Percentiles rank a stretch among this genome's conserved stretches.
phyloP scores from a whole-genome alignment of 2,113 vertebrate genomes.

The Stigmatopora argus region DNA sequence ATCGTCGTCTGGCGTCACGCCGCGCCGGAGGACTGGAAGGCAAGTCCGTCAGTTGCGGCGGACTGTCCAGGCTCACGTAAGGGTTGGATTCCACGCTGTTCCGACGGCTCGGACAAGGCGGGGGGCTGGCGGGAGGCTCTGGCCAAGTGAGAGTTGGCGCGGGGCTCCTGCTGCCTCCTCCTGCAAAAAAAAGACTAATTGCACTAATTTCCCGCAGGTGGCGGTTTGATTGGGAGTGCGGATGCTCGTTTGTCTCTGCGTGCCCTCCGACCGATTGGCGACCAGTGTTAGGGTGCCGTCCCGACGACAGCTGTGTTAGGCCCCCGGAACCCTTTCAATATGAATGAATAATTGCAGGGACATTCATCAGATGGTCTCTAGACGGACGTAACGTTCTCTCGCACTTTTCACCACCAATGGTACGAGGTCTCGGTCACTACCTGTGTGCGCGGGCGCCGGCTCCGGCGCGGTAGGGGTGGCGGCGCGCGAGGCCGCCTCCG shows the following conservation, averaged over 20 bases:
- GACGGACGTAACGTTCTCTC: too few species aligned
- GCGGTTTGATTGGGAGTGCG: too few species aligned
- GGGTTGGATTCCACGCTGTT: slow-evolving; percentile 91
- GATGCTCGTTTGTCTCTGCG: too few species aligned
- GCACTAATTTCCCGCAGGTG: too few species aligned
- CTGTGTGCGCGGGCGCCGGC: slow-evolving; percentile 62
- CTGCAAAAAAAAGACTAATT: too few species aligned
- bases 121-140: slow-evolving; percentile 71
- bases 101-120: slow-evolving; percentile 71
- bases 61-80: slow-evolving; percentile 92
- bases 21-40: slow-evolving; percentile 72
- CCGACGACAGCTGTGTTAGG: too few species aligned
- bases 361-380: too few species aligned
- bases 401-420: too few species aligned
- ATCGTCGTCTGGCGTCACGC: slow-evolving; percentile 78
- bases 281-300: too few species aligned
- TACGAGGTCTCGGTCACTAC: slow-evolving; percentile 36
- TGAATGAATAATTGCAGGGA: too few species aligned
- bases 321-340: too few species aligned
- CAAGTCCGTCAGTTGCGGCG: slow-evolving; percentile 76
- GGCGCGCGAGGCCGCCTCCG: slow-evolving; percentile 65
- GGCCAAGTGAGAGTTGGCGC: slow-evolving; percentile 70
- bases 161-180: slow-evolving; percentile 72
- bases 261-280: too few species aligned
- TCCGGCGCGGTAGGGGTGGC: slow-evolving; percentile 61